phyloP scores from a whole-genome alignment of 2,888 invertebrate genomes.

The Caenorhabditis doughertyi region DNA sequence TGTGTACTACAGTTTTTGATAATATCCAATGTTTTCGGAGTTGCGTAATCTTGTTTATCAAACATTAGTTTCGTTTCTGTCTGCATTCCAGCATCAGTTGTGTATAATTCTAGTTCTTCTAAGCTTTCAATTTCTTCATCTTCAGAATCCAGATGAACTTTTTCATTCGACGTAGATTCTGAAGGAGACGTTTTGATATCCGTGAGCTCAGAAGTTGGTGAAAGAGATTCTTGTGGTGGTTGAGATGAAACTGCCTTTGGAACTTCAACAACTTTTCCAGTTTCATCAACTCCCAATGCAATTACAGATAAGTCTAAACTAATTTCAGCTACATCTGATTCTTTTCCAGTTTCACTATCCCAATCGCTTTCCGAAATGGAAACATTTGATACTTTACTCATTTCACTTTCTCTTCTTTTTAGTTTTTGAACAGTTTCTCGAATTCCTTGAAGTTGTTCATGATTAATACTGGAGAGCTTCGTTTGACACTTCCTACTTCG shows the following conservation, averaged over 20 bases:
- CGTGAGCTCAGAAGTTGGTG: not conserved
- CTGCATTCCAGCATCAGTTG: slow-evolving; percentile 47
- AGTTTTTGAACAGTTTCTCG: slow-evolving; percentile 49
- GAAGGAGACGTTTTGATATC: slow-evolving; percentile 12
- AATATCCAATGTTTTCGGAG: slow-evolving; percentile 37
- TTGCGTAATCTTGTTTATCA: slow-evolving; percentile 41
- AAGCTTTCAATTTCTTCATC: slow-evolving; percentile 59
- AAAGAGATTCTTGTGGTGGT: not conserved
- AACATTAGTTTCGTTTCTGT: slow-evolving; percentile 42
- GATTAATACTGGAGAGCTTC: slow-evolving; percentile 67
- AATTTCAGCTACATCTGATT: slow-evolving; percentile 48
- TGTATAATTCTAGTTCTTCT: slow-evolving; percentile 50
- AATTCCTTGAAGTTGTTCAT: slow-evolving; percentile 54
- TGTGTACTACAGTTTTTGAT: slow-evolving; percentile 47
- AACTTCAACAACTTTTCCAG: slow-evolving; percentile 56
- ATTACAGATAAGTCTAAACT: slow-evolving; percentile 59
- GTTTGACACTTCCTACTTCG: slow-evolving; percentile 68
- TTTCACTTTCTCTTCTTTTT: slow-evolving; percentile 44
- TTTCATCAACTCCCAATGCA: slow-evolving; percentile 65
- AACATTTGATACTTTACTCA: slow-evolving; percentile 38
- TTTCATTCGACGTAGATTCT: slow-evolving; percentile 31
- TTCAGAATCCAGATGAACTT: slow-evolving; percentile 21
- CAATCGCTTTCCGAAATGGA: slow-evolving; percentile 36
- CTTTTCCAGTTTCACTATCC: slow-evolving; percentile 50
- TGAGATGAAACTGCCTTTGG: not conserved